Conservation (phyloP, 2,113 vertebrate species). For the Cyprinodon tularosa region DNA sequence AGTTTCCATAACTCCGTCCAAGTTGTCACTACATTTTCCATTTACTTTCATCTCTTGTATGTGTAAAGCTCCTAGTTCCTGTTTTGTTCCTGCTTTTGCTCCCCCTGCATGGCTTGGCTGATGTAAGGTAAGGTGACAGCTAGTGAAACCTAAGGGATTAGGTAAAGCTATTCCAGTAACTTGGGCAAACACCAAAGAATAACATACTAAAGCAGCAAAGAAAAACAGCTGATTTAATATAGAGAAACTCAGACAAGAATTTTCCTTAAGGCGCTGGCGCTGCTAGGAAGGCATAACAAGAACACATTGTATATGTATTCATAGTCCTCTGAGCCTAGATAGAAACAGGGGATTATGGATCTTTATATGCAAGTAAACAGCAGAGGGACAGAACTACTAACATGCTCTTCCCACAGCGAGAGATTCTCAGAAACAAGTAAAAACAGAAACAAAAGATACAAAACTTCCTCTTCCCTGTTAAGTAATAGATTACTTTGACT, state of each 20-base stretch:
- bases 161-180: slow-evolving; percentile 62
- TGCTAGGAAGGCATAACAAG: slow-evolving; percentile 34
- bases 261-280: slow-evolving; percentile 33
- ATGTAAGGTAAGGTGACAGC: slow-evolving; percentile 64
- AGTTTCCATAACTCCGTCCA: slow-evolving; percentile 14
- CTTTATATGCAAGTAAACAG: slow-evolving; percentile 17
- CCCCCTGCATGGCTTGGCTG: slow-evolving; percentile 45
- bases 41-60: slow-evolving; percentile 19
- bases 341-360: slow-evolving; percentile 24
- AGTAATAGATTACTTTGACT: no score
- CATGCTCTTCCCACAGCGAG: slow-evolving; percentile 24
- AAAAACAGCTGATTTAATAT: slow-evolving; percentile 50
- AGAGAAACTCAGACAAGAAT: slow-evolving; percentile 27
- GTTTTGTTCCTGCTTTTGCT: slow-evolving; percentile 15
- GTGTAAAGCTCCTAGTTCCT: background rate
- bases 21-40: slow-evolving; percentile 29
- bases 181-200: slow-evolving; percentile 33
- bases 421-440: slow-evolving; percentile 20
- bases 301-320: background rate
- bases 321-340: slow-evolving; percentile 5
- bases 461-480: slow-evolving; percentile 9
- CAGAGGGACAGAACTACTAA: slow-evolving; percentile 38
- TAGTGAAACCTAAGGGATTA: slow-evolving; percentile 67
- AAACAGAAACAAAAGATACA: background rate
- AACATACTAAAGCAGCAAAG: slow-evolving; percentile 24